Conservation (phyloP, 2,888 invertebrate genomes). For the Synergus umbraculus region DNA sequence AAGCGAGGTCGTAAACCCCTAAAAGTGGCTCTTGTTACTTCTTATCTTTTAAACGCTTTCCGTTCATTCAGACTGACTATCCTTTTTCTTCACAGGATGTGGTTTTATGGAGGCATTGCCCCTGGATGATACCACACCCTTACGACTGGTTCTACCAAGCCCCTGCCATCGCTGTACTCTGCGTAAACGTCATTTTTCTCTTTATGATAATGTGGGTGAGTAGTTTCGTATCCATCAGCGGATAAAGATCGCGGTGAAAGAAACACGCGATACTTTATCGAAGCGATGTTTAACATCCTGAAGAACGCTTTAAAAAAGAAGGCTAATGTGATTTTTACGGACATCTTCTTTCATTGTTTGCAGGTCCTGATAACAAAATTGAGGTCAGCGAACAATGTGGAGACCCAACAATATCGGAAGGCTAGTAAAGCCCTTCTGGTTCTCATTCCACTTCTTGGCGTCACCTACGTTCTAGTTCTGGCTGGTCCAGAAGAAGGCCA, state of each 20-base stretch:
- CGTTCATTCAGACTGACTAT: conserved; percentile 28
- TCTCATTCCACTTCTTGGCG: conserved; percentile 94
- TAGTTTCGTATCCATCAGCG: conserved; percentile 56
- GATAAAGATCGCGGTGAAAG: not conserved
- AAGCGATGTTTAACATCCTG: not conserved
- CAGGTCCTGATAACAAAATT: conserved; percentile 96
- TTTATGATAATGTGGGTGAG: conserved; percentile 93
- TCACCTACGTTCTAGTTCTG: conserved; percentile 92
- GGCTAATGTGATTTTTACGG: not conserved
- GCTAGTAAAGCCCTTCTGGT: conserved; percentile 94
- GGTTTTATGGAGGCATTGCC: conserved; percentile 79
- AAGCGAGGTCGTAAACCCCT: conserved; percentile 14
- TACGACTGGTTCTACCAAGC: conserved; percentile 94
- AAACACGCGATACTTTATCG: not conserved
- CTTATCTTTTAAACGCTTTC: conserved; percentile 13
- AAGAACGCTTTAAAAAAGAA: not conserved
- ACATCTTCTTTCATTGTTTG: conserved; percentile 67
- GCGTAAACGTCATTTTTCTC: conserved; percentile 89
- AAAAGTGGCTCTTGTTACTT: not conserved
- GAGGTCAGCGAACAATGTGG: conserved; percentile 92
- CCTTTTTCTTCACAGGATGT: conserved; percentile 62
- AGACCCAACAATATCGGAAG: conserved; percentile 94
- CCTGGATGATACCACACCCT: conserved; percentile 88
- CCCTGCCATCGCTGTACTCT: conserved; percentile 89
- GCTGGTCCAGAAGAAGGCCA: conserved; percentile 88